Evolutionary conservation across 2,888 invertebrate genomes (phyloP).

Genomic region (Hartigia nigra): DNA sequence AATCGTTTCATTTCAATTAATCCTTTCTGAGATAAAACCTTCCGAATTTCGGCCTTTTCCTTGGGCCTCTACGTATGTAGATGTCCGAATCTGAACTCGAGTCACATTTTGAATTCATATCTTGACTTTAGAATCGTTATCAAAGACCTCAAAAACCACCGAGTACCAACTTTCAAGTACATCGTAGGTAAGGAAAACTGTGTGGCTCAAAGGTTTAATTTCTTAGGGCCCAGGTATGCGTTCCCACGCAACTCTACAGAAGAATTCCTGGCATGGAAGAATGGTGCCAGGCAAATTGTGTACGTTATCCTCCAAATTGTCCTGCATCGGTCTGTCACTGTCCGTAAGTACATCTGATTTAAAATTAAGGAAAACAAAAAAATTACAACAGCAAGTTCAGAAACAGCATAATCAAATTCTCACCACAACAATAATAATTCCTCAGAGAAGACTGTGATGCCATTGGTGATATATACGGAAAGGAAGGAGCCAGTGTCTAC

Average conservation of each 20-base stretch:
- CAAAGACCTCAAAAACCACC: too few species aligned
- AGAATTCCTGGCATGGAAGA: slow-evolving; percentile 80
- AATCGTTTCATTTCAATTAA: too few species aligned
- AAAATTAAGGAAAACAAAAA: not conserved
- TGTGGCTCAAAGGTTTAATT: too few species aligned
- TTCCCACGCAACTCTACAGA: slow-evolving; percentile 74
- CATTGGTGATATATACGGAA: slow-evolving; percentile 78
- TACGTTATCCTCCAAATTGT: slow-evolving; percentile 88
- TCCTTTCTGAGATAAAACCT: too few species aligned
- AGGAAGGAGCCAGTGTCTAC: slow-evolving; percentile 82
- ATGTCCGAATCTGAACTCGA: too few species aligned
- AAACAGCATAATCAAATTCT: not conserved
- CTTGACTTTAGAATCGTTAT: too few species aligned
- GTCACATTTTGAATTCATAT: too few species aligned
- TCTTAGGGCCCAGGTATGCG: slow-evolving; percentile 82
- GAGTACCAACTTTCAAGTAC: too few species aligned
- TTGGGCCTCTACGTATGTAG: too few species aligned
- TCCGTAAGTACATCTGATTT: slow-evolving; percentile 75
- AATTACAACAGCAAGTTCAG: not conserved
- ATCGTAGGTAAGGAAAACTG: too few species aligned
- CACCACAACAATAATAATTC: slow-evolving; percentile 29
- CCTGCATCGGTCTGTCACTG: slow-evolving; percentile 81
- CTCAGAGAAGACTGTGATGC: slow-evolving; percentile 84
- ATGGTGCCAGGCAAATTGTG: slow-evolving; percentile 89
- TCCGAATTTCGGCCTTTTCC: too few species aligned